phyloP scores from a whole-genome alignment of 2,888 invertebrate genomes.

The Tetrapedia diversipes region DNA sequence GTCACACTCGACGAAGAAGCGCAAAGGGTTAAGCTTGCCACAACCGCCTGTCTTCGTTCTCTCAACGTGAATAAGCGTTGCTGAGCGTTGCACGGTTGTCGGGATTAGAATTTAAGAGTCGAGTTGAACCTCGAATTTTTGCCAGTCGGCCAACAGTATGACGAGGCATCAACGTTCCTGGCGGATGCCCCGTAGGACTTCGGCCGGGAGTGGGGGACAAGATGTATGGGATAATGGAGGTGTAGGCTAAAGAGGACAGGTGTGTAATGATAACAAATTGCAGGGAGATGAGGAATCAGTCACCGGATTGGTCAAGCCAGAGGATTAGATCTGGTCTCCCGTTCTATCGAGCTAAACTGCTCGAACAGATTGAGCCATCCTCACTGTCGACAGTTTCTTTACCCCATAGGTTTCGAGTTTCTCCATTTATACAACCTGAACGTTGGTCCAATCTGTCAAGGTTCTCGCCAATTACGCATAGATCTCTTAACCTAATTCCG shows the following conservation, averaged over 20 bases:
- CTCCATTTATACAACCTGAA: too few species aligned
- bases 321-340: slow-evolving; percentile 1
- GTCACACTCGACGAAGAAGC: too few species aligned
- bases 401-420: background rate
- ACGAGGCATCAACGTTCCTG: background rate
- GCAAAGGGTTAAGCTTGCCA: too few species aligned
- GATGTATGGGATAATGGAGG: slow-evolving; percentile 16
- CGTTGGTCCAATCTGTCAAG: too few species aligned
- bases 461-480: too few species aligned
- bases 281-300: slow-evolving; percentile 3
- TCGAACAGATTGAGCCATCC: slow-evolving; percentile 23
- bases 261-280: slow-evolving; percentile 26
- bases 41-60: background rate
- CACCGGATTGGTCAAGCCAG: background rate
- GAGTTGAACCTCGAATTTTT: background rate
- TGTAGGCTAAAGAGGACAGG: slow-evolving; percentile 13
- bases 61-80: too few species aligned
- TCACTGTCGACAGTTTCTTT: slow-evolving; percentile 3
- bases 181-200: slow-evolving; percentile 2
- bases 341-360: slow-evolving; percentile 17
- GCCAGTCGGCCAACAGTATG: background rate
- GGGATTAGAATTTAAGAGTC: too few species aligned
- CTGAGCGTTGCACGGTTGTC: too few species aligned
- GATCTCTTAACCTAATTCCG: too few species aligned
- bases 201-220: background rate